Conservation (phyloP, 2,888 invertebrate genomes). For the Aphidius colemani region DNA sequence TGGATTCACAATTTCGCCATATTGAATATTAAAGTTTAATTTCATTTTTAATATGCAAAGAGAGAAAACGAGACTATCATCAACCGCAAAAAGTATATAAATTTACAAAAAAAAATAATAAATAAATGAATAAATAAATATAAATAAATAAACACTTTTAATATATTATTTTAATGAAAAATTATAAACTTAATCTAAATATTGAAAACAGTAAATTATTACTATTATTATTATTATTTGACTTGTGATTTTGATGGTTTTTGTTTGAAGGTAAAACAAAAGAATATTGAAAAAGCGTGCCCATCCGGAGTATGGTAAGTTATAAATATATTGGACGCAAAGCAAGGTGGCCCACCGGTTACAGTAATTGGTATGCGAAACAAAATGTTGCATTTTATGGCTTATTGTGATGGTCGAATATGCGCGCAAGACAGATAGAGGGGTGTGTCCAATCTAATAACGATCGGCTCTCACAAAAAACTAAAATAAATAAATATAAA, state of each 20-base stretch:
- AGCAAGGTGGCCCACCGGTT: conserved; percentile 28
- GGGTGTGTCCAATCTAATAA: conserved; percentile 59
- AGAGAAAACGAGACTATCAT: not conserved
- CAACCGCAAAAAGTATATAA: not conserved
- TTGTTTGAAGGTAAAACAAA: conserved; percentile 10
- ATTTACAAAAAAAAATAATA: not conserved
- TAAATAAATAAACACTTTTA: no score
- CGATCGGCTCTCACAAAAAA: conserved; percentile 46
- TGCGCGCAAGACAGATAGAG: conserved; percentile 35
- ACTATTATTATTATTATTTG: no score
- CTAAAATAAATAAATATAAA: conserved; percentile 1
- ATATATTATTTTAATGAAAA: not conserved
- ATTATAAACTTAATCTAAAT: not conserved
- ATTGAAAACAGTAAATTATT: conserved; percentile 11
- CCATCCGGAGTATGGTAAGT: conserved; percentile 22
- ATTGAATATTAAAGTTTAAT: conserved; percentile 9
- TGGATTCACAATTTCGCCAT: conserved; percentile 24
- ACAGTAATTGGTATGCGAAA: conserved; percentile 53
- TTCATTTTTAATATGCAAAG: conserved; percentile 5
- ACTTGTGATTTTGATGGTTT: not conserved
- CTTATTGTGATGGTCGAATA: conserved; percentile 52
- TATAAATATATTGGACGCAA: conserved; percentile 6
- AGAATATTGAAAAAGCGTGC: conserved; percentile 20
- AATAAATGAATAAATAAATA: not conserved
- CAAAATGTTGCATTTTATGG: conserved; percentile 58